These are phyloP conservation scores for Tetraneura akinire DNA, from an alignment of 1,140 invertebrate genomes.

Conservation along the genomic window DNA sequence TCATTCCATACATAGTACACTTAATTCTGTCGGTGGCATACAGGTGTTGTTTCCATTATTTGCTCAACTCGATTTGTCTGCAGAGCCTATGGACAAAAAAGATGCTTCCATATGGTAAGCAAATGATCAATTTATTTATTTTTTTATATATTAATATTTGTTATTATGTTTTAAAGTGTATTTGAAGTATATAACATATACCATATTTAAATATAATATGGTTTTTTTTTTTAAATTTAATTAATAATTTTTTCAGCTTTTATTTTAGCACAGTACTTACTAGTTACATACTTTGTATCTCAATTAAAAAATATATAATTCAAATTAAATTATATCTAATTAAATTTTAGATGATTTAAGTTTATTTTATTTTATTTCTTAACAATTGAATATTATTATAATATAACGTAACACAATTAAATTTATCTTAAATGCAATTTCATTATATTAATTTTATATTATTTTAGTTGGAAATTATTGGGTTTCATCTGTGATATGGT, in stretches of 20 bases:
- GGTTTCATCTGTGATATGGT: slow-evolving; percentile 97
- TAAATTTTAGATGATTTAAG: neutral
- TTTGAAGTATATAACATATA: too few relatives aligned
- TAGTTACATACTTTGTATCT: neutral
- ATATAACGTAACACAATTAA: neutral
- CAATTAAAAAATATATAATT: neutral
- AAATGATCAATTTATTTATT: neutral
- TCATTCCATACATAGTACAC: slow-evolving; percentile 96
- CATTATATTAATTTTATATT: neutral
- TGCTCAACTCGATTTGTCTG: slow-evolving; percentile 93
- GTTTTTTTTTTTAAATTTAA: neutral
- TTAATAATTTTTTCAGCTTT: neutral
- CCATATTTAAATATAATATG: too few relatives aligned
- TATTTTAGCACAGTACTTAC: neutral
- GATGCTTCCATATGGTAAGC: slow-evolving; percentile 84
- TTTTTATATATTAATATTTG: neutral
- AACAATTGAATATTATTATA: neutral
- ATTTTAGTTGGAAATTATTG: slow-evolving; percentile 86
- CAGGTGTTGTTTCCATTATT: slow-evolving; percentile 98
- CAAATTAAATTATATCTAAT: neutral
- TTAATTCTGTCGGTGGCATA: slow-evolving; percentile 98
- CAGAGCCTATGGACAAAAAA: slow-evolving; percentile 75
- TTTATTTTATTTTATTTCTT: neutral
- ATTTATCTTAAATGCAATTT: neutral
- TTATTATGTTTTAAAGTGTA: neutral